phyloP scores from a whole-genome alignment of 2,113 vertebrate species.

The Cygnus atratus region DNA sequence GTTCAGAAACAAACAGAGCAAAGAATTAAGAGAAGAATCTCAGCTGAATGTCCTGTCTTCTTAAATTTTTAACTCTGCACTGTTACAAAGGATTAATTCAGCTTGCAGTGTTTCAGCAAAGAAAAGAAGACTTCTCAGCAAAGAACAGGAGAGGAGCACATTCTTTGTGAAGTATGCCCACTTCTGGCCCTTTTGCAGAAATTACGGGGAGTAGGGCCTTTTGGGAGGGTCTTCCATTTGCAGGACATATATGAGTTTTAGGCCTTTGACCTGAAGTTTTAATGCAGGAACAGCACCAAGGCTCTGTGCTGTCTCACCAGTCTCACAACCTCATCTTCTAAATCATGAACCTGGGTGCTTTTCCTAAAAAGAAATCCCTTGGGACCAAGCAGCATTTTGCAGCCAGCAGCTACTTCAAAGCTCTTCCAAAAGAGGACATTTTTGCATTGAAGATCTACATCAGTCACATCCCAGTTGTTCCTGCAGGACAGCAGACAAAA shows the following conservation, averaged over 20 bases:
- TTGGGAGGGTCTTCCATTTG: not conserved
- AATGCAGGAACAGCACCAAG: not conserved
- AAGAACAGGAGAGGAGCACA: not conserved
- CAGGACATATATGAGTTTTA: accelerated
- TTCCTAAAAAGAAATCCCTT: not conserved
- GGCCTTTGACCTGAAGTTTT: not conserved
- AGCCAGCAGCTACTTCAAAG: not conserved
- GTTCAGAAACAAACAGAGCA: not conserved
- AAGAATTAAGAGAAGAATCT: not conserved
- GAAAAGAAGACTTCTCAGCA: not conserved
- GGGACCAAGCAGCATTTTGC: not conserved
- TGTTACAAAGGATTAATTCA: not conserved
- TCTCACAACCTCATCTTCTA: not conserved
- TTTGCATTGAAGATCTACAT: not conserved
- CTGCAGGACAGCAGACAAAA: not conserved
- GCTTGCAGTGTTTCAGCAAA: not conserved
- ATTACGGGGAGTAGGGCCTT: not conserved
- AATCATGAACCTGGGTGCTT: not conserved
- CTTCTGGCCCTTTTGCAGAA: not conserved
- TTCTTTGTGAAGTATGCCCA: not conserved
- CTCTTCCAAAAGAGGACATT: not conserved
- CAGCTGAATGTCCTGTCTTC: not conserved
- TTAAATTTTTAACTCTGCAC: not conserved
- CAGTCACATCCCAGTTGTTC: not conserved
- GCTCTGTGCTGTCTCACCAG: not conserved